These are phyloP conservation scores for Heteromormyrus szaboi DNA, from an alignment of 2,797 vertebrate genomes.

Conservation along the genomic window DNA sequence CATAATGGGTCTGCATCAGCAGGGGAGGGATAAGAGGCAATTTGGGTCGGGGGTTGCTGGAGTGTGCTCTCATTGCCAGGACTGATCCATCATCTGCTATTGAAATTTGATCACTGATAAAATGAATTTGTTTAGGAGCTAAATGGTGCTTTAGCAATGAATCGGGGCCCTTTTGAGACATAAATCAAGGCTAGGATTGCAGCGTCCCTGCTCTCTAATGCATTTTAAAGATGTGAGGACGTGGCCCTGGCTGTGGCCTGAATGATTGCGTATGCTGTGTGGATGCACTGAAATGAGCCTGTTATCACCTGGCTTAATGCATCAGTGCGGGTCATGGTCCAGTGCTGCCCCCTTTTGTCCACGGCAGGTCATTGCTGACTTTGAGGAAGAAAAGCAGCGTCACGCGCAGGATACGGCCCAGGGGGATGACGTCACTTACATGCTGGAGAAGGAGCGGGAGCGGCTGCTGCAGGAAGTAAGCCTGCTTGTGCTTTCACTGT, in stretches of 20 bases:
- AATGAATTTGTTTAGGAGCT: constrained; percentile 20
- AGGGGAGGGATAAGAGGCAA: background rate
- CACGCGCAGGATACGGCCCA: constrained; percentile 78
- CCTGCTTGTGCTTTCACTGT: background rate
- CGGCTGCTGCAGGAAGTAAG: constrained; percentile 87
- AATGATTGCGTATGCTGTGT: background rate
- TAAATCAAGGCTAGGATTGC: background rate
- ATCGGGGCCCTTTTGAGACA: background rate
- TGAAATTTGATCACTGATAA: constrained; percentile 27
- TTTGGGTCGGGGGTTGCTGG: constrained; percentile 8
- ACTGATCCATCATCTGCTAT: constrained; percentile 17
- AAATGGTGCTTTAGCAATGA: constrained; percentile 19
- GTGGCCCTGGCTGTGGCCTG: background rate
- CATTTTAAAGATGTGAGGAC: background rate
- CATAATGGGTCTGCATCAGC: constrained; percentile 31
- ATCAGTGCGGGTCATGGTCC: background rate
- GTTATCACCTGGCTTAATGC: background rate
- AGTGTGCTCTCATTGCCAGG: background rate
- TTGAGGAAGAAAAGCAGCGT: constrained; percentile 82
- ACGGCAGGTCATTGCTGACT: constrained; percentile 83
- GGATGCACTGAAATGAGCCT: background rate
- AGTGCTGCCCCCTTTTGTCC: constrained; percentile 28
- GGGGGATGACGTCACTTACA: constrained; percentile 83
- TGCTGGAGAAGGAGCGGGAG: constrained; percentile 87
- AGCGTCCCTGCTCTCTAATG: background rate